Conservation (phyloP, 2,888 invertebrate species). For the Digitonthophagus gazella region DNA sequence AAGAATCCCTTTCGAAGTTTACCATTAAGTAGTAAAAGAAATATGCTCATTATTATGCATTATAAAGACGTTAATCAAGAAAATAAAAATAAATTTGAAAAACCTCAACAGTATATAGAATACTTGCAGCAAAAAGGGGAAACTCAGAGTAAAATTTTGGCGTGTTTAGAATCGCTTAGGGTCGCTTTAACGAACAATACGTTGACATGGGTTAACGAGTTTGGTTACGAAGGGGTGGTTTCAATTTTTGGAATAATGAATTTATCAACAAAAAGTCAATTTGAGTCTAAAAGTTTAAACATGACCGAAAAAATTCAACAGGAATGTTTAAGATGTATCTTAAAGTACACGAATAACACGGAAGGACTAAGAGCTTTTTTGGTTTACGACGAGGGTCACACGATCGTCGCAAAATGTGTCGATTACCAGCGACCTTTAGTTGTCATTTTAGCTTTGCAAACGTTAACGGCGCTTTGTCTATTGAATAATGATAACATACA, state of each 20-base stretch:
- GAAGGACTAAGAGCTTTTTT: conserved; percentile 88
- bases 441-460: conserved; percentile 88
- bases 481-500: conserved; percentile 66
- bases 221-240: conserved; percentile 79
- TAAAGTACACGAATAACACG: conserved; percentile 93
- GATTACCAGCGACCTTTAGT: conserved; percentile 80
- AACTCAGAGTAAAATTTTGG: conserved; percentile 64
- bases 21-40: conserved; percentile 75
- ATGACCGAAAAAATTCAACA: conserved; percentile 71
- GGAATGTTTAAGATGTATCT: conserved; percentile 88
- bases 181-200: conserved; percentile 94
- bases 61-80: conserved; percentile 71
- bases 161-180: conserved; percentile 82
- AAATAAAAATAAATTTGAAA: conserved; percentile 81
- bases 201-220: conserved; percentile 92
- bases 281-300: conserved; percentile 30
- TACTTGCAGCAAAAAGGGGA: conserved; percentile 77
- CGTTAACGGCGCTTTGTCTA: conserved; percentile 85
- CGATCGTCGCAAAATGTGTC: conserved; percentile 77
- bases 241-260: conserved; percentile 79
- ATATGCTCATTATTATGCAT: conserved; percentile 81
- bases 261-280: conserved; percentile 59
- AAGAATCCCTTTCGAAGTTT: conserved; percentile 80
- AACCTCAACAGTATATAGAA: conserved; percentile 67
- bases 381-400: conserved; percentile 74